These are phyloP conservation scores for Dufourea novaeangliae DNA, from an alignment of 1,140 invertebrate genomes.

Conservation along the genomic window DNA sequence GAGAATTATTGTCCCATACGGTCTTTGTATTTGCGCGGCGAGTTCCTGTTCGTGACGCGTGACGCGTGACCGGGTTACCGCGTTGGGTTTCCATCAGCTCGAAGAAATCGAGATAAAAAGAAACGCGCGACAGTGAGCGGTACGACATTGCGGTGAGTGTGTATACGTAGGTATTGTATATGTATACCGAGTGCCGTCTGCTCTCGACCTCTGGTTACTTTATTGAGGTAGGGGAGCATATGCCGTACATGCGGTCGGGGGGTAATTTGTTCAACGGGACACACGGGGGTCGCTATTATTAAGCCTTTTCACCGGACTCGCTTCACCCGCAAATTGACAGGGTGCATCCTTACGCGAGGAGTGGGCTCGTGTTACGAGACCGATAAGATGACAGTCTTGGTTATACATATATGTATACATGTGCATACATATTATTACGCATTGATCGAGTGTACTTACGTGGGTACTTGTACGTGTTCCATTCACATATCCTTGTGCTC, in stretches of 20 bases:
- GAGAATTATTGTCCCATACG: too few relatives aligned
- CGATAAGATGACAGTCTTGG: constrained; percentile 54
- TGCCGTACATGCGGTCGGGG: neutral
- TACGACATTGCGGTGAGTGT: too few relatives aligned
- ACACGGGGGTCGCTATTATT: constrained; percentile 33
- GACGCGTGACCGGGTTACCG: constrained; percentile 1
- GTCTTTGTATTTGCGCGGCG: neutral
- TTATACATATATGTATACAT: neutral
- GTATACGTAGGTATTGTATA: too few relatives aligned
- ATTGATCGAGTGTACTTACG: neutral
- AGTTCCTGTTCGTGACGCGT: neutral
- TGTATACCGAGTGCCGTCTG: neutral
- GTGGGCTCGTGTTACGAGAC: constrained; percentile 59
- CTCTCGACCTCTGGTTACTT: constrained; percentile 1
- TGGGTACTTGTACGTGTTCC: constrained; percentile 15
- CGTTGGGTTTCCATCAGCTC: neutral
- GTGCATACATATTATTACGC: neutral
- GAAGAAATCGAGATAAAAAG: neutral
- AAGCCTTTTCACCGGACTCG: constrained; percentile 44
- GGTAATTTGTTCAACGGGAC: constrained; percentile 13
- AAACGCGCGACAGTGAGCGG: neutral
- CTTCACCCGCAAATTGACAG: constrained; percentile 62
- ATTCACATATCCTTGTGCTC: too few relatives aligned
- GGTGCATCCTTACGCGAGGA: constrained; percentile 61
- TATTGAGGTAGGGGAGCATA: constrained; percentile 20